phyloP scores from a whole-genome alignment of 2,113 vertebrate species.

The Plecturocebus donacophilus region DNA sequence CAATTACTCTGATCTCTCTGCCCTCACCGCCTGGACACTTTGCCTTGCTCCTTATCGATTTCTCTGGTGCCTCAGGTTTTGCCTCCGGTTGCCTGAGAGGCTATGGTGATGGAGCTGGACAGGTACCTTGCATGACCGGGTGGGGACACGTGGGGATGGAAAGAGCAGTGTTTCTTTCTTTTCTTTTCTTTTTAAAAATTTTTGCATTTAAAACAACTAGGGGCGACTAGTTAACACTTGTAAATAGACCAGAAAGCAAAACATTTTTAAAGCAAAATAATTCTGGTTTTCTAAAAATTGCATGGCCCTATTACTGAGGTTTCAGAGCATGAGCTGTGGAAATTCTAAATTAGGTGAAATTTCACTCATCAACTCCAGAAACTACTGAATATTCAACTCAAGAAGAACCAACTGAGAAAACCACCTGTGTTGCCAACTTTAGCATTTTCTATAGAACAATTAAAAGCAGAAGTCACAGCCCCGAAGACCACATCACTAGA shows the following conservation, averaged over 20 bases:
- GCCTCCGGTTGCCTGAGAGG: not conserved
- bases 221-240: not conserved
- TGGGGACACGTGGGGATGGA: not conserved
- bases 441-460: not conserved
- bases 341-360: not conserved
- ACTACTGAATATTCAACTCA: not conserved
- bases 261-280: constrained; percentile 7
- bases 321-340: not conserved
- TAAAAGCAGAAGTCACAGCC: not conserved
- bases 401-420: constrained; percentile 19
- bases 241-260: constrained; percentile 20
- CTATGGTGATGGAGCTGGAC: not conserved
- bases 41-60: not conserved
- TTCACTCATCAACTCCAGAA: not conserved
- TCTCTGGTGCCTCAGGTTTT: not conserved
- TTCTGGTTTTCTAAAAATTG: not conserved
- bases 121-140: not conserved
- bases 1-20: not conserved
- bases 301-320: not conserved
- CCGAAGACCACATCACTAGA: not conserved
- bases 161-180: not conserved
- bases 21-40: not conserved
- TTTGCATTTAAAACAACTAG: not conserved
- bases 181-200: too few relatives aligned
- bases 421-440: not conserved